Conservation (phyloP, 1,140 invertebrate genomes). For the Bombus difficillimus region DNA sequence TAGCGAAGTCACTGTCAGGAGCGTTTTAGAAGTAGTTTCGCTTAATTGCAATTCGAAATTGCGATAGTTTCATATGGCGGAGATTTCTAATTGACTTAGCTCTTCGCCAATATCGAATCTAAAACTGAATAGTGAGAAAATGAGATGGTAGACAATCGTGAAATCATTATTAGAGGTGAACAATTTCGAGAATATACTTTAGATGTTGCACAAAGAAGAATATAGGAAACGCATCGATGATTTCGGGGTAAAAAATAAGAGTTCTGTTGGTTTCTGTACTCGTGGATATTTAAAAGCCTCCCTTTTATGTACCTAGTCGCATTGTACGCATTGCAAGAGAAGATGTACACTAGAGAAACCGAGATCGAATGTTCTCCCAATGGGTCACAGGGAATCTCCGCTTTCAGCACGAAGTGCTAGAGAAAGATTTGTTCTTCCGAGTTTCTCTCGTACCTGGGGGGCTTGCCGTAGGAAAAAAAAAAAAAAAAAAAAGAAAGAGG, state of each 20-base stretch:
- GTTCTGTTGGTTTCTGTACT: conserved; percentile 12
- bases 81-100: not conserved
- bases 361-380: conserved; percentile 59
- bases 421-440: conserved; percentile 38
- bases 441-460: no score
- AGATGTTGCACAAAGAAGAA: not conserved
- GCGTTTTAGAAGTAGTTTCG: not conserved
- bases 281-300: conserved; percentile 35
- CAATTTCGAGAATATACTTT: not conserved
- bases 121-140: not conserved
- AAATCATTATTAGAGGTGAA: not conserved
- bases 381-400: conserved; percentile 41
- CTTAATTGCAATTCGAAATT: not conserved
- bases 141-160: not conserved
- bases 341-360: conserved; percentile 8
- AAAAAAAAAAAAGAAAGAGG: no score
- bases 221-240: not conserved
- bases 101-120: not conserved
- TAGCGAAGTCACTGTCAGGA: no score
- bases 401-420: conserved; percentile 25
- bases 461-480: not conserved
- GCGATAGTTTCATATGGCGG: no score
- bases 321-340: not conserved
- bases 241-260: not conserved
- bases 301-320: conserved; percentile 38